Percentiles rank a stretch among this genome's conserved stretches.
These are phyloP conservation scores for Rhabdophis nuchalis DNA, from an alignment of 2,797 vertebrate genomes.

Conservation along the genomic window DNA sequence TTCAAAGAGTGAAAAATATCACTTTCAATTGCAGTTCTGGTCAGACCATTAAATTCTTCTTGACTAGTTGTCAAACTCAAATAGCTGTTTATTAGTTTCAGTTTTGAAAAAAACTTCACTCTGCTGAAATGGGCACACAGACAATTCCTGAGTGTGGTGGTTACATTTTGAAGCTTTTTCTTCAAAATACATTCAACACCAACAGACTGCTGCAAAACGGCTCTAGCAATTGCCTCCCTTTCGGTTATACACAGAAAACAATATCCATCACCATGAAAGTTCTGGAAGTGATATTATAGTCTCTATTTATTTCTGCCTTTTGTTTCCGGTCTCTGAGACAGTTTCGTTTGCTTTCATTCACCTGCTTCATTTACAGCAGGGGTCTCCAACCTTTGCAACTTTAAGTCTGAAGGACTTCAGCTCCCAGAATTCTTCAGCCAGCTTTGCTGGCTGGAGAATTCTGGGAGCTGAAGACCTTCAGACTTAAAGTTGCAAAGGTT, in stretches of 20 bases:
- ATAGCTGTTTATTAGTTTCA: background rate
- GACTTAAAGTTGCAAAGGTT: too few relatives aligned
- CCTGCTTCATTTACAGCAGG: background rate
- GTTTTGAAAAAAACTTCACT: background rate
- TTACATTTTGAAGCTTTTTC: background rate
- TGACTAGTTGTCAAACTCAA: background rate
- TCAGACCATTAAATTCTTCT: background rate
- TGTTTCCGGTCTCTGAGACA: background rate
- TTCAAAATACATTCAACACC: background rate
- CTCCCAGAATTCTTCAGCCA: too few relatives aligned
- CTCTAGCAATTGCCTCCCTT: background rate
- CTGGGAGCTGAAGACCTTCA: too few relatives aligned
- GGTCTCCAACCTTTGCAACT: too few relatives aligned
- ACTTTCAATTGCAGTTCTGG: background rate
- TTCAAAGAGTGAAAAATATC: background rate
- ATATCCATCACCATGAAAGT: background rate
- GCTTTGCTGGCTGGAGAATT: too few relatives aligned
- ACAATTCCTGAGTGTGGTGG: background rate
- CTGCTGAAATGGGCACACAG: background rate
- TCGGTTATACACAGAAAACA: background rate
- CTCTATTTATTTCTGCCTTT: background rate
- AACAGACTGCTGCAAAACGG: background rate
- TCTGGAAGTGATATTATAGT: background rate
- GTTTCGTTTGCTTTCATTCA: background rate
- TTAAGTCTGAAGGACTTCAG: too few relatives aligned